Conservation (phyloP, 2,888 invertebrate species). For the Nesidiocoris tenuis region DNA sequence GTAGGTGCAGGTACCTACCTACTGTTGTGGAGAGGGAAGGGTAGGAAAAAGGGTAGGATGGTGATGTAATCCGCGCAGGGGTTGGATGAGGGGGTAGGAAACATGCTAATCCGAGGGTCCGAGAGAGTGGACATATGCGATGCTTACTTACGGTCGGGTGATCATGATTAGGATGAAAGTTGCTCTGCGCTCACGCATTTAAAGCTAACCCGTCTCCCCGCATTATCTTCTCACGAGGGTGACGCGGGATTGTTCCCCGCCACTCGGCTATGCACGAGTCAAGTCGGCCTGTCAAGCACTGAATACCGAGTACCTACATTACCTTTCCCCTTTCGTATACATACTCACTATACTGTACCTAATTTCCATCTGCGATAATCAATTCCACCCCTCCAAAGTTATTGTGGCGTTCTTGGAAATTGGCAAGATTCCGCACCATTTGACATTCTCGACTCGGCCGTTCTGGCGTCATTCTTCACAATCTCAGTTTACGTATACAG, state of each 20-base stretch:
- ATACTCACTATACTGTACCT: too few species aligned
- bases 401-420: neutral
- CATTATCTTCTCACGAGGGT: constrained; percentile 21
- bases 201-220: constrained; percentile 23
- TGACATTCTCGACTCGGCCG: too few species aligned
- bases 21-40: neutral
- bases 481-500: too few species aligned
- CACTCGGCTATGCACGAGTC: constrained; percentile 36
- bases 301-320: neutral
- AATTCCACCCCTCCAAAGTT: neutral
- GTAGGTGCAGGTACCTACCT: too few species aligned
- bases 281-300: constrained; percentile 31
- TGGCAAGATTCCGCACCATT: neutral
- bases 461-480: too few species aligned
- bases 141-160: constrained; percentile 34
- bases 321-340: neutral
- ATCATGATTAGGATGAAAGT: constrained; percentile 27
- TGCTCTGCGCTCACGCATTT: constrained; percentile 27
- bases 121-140: constrained; percentile 30
- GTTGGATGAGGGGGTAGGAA: neutral
- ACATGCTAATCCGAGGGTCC: constrained; percentile 31
- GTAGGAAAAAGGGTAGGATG: neutral
- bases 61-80: too few species aligned
- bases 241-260: constrained; percentile 13
- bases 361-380: neutral